A percentile compares a stretch with the other conserved stretches of the same genome.
phyloP scores from a whole-genome alignment of 2,888 invertebrate species.

The Tipula vernalis region DNA sequence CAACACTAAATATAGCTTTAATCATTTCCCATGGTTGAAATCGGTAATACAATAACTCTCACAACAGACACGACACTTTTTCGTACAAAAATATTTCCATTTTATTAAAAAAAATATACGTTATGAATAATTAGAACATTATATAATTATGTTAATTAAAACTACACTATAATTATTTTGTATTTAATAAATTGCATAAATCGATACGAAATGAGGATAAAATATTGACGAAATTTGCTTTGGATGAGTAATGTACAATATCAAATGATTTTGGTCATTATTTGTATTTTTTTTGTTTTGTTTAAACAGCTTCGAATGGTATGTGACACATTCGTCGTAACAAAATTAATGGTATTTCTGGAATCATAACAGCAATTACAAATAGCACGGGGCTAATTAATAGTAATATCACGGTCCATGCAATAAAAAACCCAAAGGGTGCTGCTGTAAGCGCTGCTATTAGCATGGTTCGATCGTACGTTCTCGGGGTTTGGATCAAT shows the following conservation, averaged over 20 bases:
- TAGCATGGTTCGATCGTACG: neutral
- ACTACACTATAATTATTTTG: neutral
- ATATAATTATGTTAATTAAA: neutral
- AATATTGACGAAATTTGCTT: neutral
- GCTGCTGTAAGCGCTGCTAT: neutral
- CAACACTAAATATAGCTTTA: neutral
- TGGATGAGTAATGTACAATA: neutral
- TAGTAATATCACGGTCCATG: constrained; percentile 49
- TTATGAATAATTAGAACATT: neutral
- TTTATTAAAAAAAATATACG: neutral
- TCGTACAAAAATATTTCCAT: neutral
- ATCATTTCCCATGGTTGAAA: neutral
- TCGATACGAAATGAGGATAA: neutral
- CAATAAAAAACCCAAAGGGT: constrained; percentile 42
- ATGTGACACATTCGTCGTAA: constrained; percentile 52
- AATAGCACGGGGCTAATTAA: constrained; percentile 56
- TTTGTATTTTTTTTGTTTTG: constrained; percentile 15
- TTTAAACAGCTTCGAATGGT: constrained; percentile 51
- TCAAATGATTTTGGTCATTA: neutral
- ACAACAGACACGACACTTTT: neutral
- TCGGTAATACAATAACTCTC: neutral
- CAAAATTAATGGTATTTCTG: constrained; percentile 55
- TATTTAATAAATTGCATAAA: neutral
- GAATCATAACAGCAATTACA: constrained; percentile 45
- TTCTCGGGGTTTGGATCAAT: neutral